Conservation (phyloP, 2,797 vertebrate genomes). For the Pangasius larnaudii region DNA sequence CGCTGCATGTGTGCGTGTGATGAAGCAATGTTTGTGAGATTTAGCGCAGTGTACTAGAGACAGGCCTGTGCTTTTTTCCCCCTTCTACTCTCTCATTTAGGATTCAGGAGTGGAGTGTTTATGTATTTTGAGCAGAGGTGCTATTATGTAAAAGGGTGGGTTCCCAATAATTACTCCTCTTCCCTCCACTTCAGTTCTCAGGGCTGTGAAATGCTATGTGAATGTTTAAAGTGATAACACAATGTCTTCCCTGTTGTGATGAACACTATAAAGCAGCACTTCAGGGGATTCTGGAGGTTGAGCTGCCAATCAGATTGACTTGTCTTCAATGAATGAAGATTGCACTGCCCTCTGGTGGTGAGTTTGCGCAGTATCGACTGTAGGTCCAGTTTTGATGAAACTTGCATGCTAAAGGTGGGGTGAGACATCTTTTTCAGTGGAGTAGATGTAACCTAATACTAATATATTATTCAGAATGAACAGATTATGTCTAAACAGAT, state of each 20-base stretch:
- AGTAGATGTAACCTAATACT: background rate
- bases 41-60: background rate
- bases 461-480: background rate
- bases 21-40: background rate
- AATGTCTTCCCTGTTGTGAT: background rate
- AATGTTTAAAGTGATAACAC: background rate
- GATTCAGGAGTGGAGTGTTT: conserved; percentile 37
- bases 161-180: conserved; percentile 19
- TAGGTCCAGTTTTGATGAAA: background rate
- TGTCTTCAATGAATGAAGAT: background rate
- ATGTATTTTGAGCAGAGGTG: conserved; percentile 29
- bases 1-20: background rate
- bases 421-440: background rate
- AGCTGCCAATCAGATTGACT: background rate
- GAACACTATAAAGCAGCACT: background rate
- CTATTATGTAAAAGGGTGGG: conserved; percentile 31
- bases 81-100: conserved; percentile 21
- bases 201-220: background rate
- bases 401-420: background rate
- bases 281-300: background rate
- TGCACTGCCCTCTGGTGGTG: conserved; percentile 49
- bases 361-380: background rate
- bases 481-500: background rate
- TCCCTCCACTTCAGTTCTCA: background rate
- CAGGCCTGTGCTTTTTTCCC: conserved; percentile 2